These are phyloP conservation scores for Takifugu rubripes DNA, from an alignment of 2,797 vertebrate genomes.

Conservation along the genomic window DNA sequence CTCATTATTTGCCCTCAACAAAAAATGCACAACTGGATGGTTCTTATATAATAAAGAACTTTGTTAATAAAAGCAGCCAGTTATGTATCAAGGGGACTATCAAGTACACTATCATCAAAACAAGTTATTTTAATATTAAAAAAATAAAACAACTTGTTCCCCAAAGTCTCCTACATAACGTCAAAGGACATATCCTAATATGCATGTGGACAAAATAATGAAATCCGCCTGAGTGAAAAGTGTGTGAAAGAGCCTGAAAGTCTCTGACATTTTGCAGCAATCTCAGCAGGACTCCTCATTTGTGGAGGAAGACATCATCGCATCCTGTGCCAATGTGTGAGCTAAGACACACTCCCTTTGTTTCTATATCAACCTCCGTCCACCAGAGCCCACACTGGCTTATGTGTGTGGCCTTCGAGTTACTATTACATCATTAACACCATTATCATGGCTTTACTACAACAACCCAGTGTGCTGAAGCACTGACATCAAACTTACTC, in stretches of 20 bases:
- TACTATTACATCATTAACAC: constrained; percentile 55
- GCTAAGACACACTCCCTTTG: constrained; percentile 33
- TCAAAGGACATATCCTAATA: neutral
- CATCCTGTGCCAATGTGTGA: constrained; percentile 33
- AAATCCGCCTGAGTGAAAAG: neutral
- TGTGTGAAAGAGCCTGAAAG: neutral
- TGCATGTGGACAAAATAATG: neutral
- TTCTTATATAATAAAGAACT: too few species aligned
- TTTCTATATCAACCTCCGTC: constrained; percentile 22
- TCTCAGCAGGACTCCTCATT: constrained; percentile 10
- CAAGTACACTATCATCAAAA: too few species aligned
- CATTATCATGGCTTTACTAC: constrained; percentile 38
- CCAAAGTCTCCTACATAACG: neutral
- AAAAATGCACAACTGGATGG: too few species aligned
- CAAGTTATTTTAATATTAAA: too few species aligned
- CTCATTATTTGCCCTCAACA: too few species aligned
- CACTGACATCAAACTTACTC: constrained; percentile 42
- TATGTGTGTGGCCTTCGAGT: constrained; percentile 40
- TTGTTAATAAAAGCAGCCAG: too few species aligned
- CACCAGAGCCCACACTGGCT: constrained; percentile 22
- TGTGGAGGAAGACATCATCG: constrained; percentile 10
- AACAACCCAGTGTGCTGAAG: constrained; percentile 42
- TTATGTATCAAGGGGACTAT: too few species aligned
- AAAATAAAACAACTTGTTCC: too few species aligned
- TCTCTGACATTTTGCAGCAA: constrained; percentile 10